Conservation (phyloP, 2,888 invertebrate genomes). For the Dinocampus coccinellae region DNA sequence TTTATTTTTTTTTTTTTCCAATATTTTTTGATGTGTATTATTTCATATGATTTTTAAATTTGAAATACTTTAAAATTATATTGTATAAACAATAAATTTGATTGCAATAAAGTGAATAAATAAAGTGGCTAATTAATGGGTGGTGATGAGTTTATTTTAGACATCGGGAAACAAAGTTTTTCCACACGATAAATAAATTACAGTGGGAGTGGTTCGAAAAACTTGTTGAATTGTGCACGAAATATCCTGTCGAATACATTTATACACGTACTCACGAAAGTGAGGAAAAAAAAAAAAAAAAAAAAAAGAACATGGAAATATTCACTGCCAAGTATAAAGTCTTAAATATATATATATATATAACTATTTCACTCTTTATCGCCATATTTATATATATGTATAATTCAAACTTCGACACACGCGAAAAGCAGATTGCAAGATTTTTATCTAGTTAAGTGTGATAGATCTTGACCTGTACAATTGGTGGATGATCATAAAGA, state of each 20-base stretch:
- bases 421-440: constrained; percentile 29
- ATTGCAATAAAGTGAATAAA: too few relatives aligned
- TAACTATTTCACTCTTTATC: neutral
- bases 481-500: neutral
- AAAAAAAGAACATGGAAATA: too few relatives aligned
- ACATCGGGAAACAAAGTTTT: constrained; percentile 27
- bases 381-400: neutral
- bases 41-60: too few relatives aligned
- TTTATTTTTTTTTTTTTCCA: too few relatives aligned
- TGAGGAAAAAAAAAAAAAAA: neutral
- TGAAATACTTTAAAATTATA: too few relatives aligned
- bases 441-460: constrained; percentile 22
- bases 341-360: neutral
- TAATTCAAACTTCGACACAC: constrained; percentile 14
- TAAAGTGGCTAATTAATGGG: neutral
- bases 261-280: neutral
- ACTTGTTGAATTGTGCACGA: constrained; percentile 35
- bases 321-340: neutral
- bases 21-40: too few relatives aligned
- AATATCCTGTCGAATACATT: neutral
- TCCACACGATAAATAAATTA: constrained; percentile 33
- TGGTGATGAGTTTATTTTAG: neutral
- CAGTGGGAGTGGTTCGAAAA: constrained; percentile 24
- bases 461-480: constrained; percentile 19
- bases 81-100: too few relatives aligned